Evolutionary conservation across 2,888 invertebrate genomes (phyloP).

Genomic region (Abrostola tripartita): DNA sequence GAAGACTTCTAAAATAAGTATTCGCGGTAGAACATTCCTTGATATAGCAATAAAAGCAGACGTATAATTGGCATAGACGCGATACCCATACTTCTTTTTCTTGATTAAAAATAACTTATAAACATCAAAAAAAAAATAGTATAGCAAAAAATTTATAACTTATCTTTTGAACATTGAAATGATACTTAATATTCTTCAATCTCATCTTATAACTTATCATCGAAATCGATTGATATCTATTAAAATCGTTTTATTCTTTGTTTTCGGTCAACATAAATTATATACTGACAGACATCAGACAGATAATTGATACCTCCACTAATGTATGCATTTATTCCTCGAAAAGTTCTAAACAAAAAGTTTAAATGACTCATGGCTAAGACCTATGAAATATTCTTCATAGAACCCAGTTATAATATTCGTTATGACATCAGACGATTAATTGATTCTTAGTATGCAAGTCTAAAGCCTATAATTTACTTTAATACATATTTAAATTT

Average conservation of each 20-base stretch:
- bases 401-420: constrained; percentile 1
- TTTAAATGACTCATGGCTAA: constrained; percentile 32
- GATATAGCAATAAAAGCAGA: too few species aligned
- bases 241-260: constrained; percentile 31
- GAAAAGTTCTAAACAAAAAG: constrained; percentile 36
- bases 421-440: constrained; percentile 24
- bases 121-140: too few species aligned
- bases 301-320: constrained; percentile 42
- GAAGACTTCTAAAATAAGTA: too few species aligned
- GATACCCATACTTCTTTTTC: too few species aligned
- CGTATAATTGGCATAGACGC: too few species aligned
- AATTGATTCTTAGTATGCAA: constrained; percentile 44
- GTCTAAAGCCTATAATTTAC: constrained; percentile 48
- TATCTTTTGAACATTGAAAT: not conserved
- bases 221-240: constrained; percentile 27
- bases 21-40: too few species aligned
- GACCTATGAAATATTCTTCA: constrained; percentile 22
- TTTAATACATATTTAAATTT: constrained; percentile 43
- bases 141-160: constrained; percentile 27
- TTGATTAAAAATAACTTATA: too few species aligned
- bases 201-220: constrained; percentile 33
- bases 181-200: constrained; percentile 24
- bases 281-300: constrained; percentile 35
- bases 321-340: constrained; percentile 47
- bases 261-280: constrained; percentile 49